A percentile compares a stretch with the other conserved stretches of the same genome.
These are phyloP conservation scores for Novumbra hubbsi DNA, from an alignment of 2,797 vertebrate genomes.

Conservation along the genomic window DNA sequence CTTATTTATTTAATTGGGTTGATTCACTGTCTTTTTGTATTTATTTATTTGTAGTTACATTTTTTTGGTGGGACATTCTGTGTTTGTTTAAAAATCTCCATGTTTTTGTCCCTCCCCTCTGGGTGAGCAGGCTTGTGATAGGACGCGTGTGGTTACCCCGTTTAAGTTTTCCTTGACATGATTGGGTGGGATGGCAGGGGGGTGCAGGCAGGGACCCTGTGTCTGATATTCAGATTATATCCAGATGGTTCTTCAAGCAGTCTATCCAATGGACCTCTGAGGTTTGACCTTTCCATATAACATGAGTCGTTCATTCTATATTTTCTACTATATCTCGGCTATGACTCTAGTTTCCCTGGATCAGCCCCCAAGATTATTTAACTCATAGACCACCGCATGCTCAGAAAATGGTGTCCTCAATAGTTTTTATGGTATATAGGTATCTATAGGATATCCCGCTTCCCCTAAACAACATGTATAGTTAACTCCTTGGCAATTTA, in stretches of 20 bases:
- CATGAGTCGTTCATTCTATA: not conserved
- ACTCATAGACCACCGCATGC: constrained; percentile 21
- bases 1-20: constrained; percentile 47
- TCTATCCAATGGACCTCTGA: constrained; percentile 57
- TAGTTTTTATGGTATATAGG: not conserved
- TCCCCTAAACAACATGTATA: not conserved
- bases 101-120: constrained; percentile 89
- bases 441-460: not conserved
- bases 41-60: constrained; percentile 38
- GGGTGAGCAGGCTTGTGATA: constrained; percentile 71
- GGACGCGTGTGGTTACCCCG: constrained; percentile 49
- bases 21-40: constrained; percentile 16
- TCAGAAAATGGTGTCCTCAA: constrained; percentile 27
- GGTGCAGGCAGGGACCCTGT: constrained; percentile 42
- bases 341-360: constrained; percentile 13
- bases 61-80: constrained; percentile 71
- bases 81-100: constrained; percentile 87
- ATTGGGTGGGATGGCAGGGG: constrained; percentile 27
- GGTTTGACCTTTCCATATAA: constrained; percentile 34
- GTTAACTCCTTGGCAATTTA: not conserved
- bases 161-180: constrained; percentile 53
- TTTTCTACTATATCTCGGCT: constrained; percentile 28
- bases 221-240: constrained; percentile 81
- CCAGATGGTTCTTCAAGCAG: constrained; percentile 69
- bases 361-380: constrained; percentile 21